A percentile compares a stretch with the other conserved stretches of the same genome.
Conservation (phyloP, 1,140 invertebrate genomes). For the Belonocnema kinseyi region DNA sequence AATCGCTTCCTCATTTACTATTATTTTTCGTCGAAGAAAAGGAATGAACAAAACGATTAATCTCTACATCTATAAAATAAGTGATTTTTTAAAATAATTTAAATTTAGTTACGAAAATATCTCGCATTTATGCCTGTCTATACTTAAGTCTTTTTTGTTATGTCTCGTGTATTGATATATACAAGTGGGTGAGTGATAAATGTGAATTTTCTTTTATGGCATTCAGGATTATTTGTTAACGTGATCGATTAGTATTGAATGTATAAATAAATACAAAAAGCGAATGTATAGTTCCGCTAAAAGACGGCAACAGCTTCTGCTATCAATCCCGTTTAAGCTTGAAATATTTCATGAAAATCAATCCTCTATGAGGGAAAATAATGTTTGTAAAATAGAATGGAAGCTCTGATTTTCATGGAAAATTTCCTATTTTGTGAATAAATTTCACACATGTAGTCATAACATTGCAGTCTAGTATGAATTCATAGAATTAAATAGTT, state of each 20-base stretch:
- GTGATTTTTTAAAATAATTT: background rate
- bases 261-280: conserved; percentile 8
- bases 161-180: background rate
- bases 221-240: conserved; percentile 3
- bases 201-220: background rate
- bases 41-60: too few species aligned
- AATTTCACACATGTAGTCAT: too few species aligned
- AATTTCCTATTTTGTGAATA: background rate
- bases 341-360: conserved; percentile 1
- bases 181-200: background rate
- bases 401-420: background rate
- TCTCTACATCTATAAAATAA: background rate
- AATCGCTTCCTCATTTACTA: too few species aligned
- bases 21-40: too few species aligned
- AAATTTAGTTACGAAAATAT: background rate
- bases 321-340: background rate
- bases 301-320: background rate
- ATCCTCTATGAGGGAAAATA: background rate
- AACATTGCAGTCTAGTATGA: too few species aligned
- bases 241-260: background rate
- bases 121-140: background rate
- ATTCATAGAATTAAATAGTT: too few species aligned
- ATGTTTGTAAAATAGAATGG: background rate
- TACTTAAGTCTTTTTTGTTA: background rate
- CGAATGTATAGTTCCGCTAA: background rate